Percentiles rank a stretch among this genome's conserved stretches.
Evolutionary conservation across 2,888 invertebrate genomes (phyloP).

Genomic region (Drosophila anomalipes): DNA sequence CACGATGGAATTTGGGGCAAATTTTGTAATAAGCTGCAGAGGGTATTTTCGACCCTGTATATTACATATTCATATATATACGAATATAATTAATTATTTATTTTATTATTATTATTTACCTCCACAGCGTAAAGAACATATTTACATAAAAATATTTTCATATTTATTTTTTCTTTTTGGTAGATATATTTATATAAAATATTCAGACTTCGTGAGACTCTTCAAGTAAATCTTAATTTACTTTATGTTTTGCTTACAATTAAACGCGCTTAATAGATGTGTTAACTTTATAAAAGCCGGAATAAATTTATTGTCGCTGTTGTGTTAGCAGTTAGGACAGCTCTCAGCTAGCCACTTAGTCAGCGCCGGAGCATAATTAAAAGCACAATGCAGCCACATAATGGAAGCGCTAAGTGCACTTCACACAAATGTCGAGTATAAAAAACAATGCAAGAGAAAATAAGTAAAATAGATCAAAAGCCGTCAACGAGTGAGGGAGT

Average conservation of each 20-base stretch:
- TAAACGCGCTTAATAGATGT: conserved; percentile 10
- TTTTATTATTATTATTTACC: not conserved
- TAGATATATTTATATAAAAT: not conserved
- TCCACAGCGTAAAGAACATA: not conserved
- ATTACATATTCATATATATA: not conserved
- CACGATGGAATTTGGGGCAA: rapidly evolving
- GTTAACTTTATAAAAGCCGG: conserved; percentile 36
- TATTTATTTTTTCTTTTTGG: not conserved
- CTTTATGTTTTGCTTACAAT: not conserved
- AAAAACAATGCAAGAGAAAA: conserved; percentile 61
- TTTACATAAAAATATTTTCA: not conserved
- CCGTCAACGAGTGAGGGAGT: conserved; percentile 5
- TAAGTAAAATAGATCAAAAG: conserved; percentile 40
- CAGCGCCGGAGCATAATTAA: conserved; percentile 66
- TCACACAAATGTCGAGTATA: conserved; percentile 50
- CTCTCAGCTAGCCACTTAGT: conserved; percentile 55
- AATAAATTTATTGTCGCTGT: conserved; percentile 28
- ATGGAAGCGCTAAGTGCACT: conserved; percentile 65
- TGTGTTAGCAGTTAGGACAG: conserved; percentile 35
- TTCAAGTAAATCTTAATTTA: not conserved
- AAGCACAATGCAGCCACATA: conserved; percentile 66
- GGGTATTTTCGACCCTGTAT: not conserved
- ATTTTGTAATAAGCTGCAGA: not conserved
- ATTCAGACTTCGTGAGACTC: not conserved
- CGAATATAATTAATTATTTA: not conserved